phyloP scores from a whole-genome alignment of 2,797 vertebrate genomes.

The Acanthornis magna region DNA sequence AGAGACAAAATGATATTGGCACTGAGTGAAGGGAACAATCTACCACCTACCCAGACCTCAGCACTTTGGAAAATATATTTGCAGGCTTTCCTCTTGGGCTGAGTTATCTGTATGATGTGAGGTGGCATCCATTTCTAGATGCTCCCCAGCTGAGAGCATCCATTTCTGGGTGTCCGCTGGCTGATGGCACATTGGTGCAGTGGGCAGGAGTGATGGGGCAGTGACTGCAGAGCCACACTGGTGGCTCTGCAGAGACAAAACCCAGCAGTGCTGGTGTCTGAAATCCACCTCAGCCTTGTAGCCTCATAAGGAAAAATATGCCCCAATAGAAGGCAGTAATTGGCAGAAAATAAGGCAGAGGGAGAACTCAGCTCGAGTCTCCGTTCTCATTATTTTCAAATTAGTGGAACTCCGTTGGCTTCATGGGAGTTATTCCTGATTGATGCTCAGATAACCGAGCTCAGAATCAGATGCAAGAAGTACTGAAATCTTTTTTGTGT shows the following conservation, averaged over 20 bases:
- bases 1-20: background rate
- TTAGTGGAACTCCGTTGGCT: background rate
- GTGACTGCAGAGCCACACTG: accelerated
- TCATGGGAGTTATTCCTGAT: background rate
- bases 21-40: background rate
- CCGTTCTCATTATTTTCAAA: background rate
- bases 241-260: background rate
- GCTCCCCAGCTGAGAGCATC: too few species aligned
- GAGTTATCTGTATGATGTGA: background rate
- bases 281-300: background rate
- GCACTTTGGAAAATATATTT: background rate
- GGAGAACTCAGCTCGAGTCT: background rate
- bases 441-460: background rate
- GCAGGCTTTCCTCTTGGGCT: background rate
- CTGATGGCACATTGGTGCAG: background rate
- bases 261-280: background rate
- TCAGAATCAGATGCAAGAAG: background rate
- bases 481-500: background rate
- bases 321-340: background rate
- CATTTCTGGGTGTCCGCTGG: too few species aligned
- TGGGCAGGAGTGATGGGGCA: too few species aligned
- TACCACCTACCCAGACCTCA: background rate
- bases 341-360: conserved; percentile 9
- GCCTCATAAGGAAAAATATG: conserved; percentile 38
- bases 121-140: background rate